A percentile compares a stretch with the other conserved stretches of the same genome.
phyloP scores from a whole-genome alignment of 1,140 invertebrate genomes.

The Tyrophagus putrescentiae region DNA sequence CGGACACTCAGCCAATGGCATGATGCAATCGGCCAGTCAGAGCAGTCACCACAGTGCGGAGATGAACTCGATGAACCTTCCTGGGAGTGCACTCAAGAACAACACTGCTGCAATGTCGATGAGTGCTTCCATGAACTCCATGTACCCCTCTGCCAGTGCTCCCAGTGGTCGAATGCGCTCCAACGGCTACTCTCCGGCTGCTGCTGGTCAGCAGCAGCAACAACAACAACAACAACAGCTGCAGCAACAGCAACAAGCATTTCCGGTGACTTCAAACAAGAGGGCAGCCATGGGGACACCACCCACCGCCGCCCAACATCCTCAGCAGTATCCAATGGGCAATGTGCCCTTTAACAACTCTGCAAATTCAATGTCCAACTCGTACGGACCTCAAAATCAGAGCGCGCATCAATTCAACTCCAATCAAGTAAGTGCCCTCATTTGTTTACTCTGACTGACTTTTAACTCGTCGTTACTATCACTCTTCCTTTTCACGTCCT shows the following conservation, averaged over 20 bases:
- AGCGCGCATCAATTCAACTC: constrained; percentile 34
- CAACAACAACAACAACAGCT: constrained; percentile 22
- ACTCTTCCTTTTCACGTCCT: too few species aligned
- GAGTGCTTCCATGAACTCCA: constrained; percentile 29
- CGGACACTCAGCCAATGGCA: constrained; percentile 1
- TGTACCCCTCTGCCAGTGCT: constrained; percentile 29
- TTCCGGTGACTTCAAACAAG: constrained; percentile 31
- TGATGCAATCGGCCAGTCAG: not conserved
- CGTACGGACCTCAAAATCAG: constrained; percentile 28
- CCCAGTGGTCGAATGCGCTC: constrained; percentile 33
- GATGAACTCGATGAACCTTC: constrained; percentile 24
- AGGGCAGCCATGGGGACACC: constrained; percentile 31
- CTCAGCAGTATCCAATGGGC: constrained; percentile 28
- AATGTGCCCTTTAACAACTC: constrained; percentile 9
- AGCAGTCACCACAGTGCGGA: not conserved
- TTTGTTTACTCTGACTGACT: constrained; percentile 27
- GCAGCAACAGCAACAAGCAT: constrained; percentile 18
- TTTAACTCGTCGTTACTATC: too few species aligned
- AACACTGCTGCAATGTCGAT: constrained; percentile 25
- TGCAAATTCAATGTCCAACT: constrained; percentile 20
- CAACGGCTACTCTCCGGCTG: constrained; percentile 27
- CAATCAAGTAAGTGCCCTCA: constrained; percentile 26
- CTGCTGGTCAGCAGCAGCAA: constrained; percentile 13
- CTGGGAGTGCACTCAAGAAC: constrained; percentile 25
- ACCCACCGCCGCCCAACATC: constrained; percentile 35